Conservation (phyloP, 1,140 invertebrate genomes). For the Drosophila pachea region DNA sequence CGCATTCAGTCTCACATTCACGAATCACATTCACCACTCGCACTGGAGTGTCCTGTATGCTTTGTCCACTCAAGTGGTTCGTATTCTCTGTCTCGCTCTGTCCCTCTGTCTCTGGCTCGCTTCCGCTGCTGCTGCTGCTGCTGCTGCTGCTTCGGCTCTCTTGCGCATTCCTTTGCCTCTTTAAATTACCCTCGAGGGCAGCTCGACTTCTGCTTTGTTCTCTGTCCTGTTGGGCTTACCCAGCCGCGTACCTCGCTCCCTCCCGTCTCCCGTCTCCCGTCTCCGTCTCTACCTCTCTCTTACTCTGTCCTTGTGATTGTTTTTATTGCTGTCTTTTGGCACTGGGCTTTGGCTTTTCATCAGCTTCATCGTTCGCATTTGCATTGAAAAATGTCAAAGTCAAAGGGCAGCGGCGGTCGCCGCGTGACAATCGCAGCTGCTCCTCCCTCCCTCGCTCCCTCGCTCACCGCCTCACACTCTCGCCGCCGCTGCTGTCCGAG, state of each 20-base stretch:
- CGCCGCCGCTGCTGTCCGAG: slow-evolving; percentile 31
- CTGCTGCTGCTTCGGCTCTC: too few relatives aligned
- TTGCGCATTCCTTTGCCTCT: slow-evolving; percentile 46
- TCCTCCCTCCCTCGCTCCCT: not conserved
- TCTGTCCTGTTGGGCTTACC: slow-evolving; percentile 24
- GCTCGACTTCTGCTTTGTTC: slow-evolving; percentile 59
- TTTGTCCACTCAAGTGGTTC: slow-evolving; percentile 72
- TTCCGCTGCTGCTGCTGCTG: too few relatives aligned
- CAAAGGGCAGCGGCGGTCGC: slow-evolving; percentile 44
- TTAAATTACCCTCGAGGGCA: slow-evolving; percentile 70
- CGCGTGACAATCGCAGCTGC: slow-evolving; percentile 43
- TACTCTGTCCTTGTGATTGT: slow-evolving; percentile 18
- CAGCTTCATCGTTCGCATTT: slow-evolving; percentile 55
- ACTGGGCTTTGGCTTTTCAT: slow-evolving; percentile 66
- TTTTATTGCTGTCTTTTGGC: slow-evolving; percentile 63
- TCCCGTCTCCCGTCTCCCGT: not conserved
- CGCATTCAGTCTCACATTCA: slow-evolving; percentile 20
- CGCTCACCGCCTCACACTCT: not conserved
- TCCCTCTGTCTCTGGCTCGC: not conserved
- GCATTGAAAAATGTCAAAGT: slow-evolving; percentile 72
- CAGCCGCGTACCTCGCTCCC: too few relatives aligned
- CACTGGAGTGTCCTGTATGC: slow-evolving; percentile 28
- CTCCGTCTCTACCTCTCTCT: not conserved
- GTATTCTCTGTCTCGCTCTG: not conserved
- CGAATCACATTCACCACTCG: slow-evolving; percentile 24